A percentile compares a stretch with the other conserved stretches of the same genome.
Conservation (phyloP, 2,888 invertebrate genomes). For the Eudemis profundana region DNA sequence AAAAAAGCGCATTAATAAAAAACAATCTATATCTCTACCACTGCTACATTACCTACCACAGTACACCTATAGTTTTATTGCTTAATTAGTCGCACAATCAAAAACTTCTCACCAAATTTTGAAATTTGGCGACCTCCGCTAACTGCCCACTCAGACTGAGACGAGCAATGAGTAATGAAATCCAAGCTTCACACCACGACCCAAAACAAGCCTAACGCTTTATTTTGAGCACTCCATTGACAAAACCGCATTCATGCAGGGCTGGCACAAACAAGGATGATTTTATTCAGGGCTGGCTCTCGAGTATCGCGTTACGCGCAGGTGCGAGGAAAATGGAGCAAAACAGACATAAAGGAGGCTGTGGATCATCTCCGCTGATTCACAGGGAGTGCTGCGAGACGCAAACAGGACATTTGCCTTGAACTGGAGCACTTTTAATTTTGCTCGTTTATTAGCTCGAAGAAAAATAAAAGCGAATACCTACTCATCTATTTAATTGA, state of each 20-base stretch:
- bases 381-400: not conserved
- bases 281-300: constrained; percentile 33
- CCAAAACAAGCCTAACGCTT: constrained; percentile 30
- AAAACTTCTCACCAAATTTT: not conserved
- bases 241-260: constrained; percentile 24
- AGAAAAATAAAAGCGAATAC: no score
- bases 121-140: not conserved
- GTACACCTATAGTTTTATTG: no score
- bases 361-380: constrained; percentile 24
- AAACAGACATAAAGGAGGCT: constrained; percentile 48
- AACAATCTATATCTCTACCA: no score
- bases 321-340: constrained; percentile 79
- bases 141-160: constrained; percentile 24
- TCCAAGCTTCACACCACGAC: constrained; percentile 35
- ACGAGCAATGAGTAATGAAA: not conserved
- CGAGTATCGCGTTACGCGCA: constrained; percentile 74
- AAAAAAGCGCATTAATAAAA: no score
- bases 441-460: not conserved
- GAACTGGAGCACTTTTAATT: not conserved
- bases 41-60: no score
- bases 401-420: not conserved
- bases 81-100: no score
- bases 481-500: no score
- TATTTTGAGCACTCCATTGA: constrained; percentile 21
- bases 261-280: constrained; percentile 30